Evolutionary conservation across 2,888 invertebrate species (phyloP).

Genomic region (Scelioninae gen. 2): DNA sequence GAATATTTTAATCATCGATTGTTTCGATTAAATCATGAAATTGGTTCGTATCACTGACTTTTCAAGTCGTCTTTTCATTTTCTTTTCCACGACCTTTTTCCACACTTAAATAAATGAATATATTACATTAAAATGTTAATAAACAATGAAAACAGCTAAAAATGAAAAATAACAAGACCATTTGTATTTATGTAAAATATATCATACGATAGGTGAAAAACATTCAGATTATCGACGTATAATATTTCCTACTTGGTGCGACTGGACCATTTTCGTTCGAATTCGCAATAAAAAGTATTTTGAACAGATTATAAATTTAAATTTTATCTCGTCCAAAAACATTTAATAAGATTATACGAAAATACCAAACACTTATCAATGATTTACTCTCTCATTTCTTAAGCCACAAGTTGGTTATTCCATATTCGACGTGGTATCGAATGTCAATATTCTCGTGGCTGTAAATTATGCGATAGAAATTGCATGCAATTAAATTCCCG

Average conservation of each 20-base stretch:
- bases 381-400: constrained; percentile 46
- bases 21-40: too few relatives aligned
- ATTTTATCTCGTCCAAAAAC: constrained; percentile 33
- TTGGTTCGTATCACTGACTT: too few relatives aligned
- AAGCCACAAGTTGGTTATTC: constrained; percentile 35
- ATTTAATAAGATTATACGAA: constrained; percentile 50
- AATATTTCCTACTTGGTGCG: constrained; percentile 4
- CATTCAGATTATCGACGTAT: not conserved
- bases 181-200: too few relatives aligned
- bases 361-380: constrained; percentile 41
- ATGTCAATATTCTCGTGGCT: constrained; percentile 36
- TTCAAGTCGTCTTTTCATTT: too few relatives aligned
- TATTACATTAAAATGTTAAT: too few relatives aligned
- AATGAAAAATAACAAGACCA: too few relatives aligned
- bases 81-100: too few relatives aligned
- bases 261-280: constrained; percentile 12
- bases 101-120: too few relatives aligned
- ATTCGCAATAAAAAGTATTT: constrained; percentile 16
- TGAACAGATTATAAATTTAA: constrained; percentile 31
- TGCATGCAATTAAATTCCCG: constrained; percentile 48
- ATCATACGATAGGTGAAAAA: too few relatives aligned
- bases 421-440: constrained; percentile 40
- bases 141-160: too few relatives aligned
- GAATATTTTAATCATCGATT: too few relatives aligned
- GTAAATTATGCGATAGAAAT: constrained; percentile 53